Base-by-base conservation (phyloP, 2,888 invertebrate species). In the Cremastinae sp. region DNA sequence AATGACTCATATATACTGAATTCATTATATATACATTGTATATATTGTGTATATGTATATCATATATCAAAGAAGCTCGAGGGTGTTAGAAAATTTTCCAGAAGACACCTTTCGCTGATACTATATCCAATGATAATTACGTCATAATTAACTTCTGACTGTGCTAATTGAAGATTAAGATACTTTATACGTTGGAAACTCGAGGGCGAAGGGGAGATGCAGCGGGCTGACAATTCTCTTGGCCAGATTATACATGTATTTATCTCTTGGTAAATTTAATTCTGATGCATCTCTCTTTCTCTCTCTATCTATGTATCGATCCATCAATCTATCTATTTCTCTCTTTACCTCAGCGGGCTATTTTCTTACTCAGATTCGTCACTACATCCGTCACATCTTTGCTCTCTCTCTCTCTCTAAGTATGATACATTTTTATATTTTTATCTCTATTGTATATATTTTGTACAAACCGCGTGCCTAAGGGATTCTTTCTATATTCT, bases 151-250 rank as follows among this genome's bases (percentile, higher is more conserved):
- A 80, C 82, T 72, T 69, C 75, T 74, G 74, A 78, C 77, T 62
- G 77, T 81, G 81, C 83, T 85, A 85, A 86, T 85, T 84, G 84
- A 84, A 85, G 84, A 85, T 85, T 83, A 85, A 84, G 84, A 84
- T 84, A 84, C 82, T 82, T 81, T 75, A 59, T 69, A 78, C 79
- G 74, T 76, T 58, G 70, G 47, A 74, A 84, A 84, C 78, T 82
- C 81, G 74, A 69, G 64, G 64, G 78, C 79, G 81, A 83, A 83
- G 80, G 82, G 79, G 77, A 75, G 74, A 79, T 56, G 66, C 61
- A 20, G 61, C 43, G 18, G 69, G 49, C 5, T 36, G 16, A 34
- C 45, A 59, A 38, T 43, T 10, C 18, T 49, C 56, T 20, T 20
- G 4, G 47, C 22, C n/a, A 34, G 10, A 65, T 43, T 53, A 43